phyloP scores from a whole-genome alignment of 1,140 invertebrate species.

The Pantala flavescens region DNA sequence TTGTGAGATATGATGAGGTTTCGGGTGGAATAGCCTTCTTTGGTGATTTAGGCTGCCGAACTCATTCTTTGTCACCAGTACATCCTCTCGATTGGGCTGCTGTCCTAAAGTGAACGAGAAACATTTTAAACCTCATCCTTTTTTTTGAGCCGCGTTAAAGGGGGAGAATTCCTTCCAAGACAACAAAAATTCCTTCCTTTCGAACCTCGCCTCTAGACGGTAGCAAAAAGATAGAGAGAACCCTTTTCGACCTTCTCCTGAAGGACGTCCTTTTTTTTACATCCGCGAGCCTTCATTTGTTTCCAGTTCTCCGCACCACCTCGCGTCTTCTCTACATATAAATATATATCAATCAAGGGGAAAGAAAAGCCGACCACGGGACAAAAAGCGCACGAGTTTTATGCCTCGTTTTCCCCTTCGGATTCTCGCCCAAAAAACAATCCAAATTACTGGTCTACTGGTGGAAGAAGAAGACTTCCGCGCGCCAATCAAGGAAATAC shows the following conservation, averaged over 20 bases:
- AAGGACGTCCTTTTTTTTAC: too few species aligned
- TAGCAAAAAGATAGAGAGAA: too few species aligned
- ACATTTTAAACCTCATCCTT: not conserved
- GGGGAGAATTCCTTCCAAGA: too few species aligned
- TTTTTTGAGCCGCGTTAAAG: not conserved
- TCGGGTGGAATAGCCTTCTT: not conserved
- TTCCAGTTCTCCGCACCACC: not conserved
- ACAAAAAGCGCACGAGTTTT: too few species aligned
- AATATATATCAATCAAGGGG: too few species aligned
- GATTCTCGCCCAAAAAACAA: not conserved
- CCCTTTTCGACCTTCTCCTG: too few species aligned
- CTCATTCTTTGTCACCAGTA: not conserved
- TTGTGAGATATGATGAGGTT: not conserved
- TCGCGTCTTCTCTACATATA: too few species aligned
- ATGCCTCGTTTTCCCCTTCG: not conserved
- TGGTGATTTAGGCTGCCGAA: not conserved
- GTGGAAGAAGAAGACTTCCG: not conserved
- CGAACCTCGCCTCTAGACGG: too few species aligned
- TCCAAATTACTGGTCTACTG: not conserved
- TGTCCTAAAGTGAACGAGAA: slow-evolving; percentile 9
- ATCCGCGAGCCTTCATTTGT: too few species aligned
- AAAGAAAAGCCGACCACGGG: too few species aligned
- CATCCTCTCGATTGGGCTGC: slow-evolving; percentile 2
- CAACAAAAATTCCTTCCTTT: too few species aligned
- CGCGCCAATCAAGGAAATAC: slow-evolving; percentile 39